These are phyloP conservation scores for Eupristina koningsbergeri DNA, from an alignment of 1,140 invertebrate species.

Conservation along the genomic window DNA sequence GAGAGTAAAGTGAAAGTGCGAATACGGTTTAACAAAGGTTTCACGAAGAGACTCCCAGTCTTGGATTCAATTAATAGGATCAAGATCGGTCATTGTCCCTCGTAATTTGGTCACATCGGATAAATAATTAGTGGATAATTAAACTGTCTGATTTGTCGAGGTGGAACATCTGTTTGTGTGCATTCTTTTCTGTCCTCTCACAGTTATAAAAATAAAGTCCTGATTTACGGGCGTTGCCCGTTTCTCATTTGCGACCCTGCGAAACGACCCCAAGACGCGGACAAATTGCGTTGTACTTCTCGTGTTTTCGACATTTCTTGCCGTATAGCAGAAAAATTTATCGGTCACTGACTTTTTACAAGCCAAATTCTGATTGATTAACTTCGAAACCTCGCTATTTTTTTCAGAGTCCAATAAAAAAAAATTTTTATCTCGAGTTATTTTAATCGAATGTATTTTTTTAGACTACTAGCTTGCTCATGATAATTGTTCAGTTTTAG, in stretches of 20 bases:
- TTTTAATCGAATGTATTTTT: no score
- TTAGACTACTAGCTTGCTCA: no score
- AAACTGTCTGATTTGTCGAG: neutral
- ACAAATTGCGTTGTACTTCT: neutral
- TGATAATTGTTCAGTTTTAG: no score
- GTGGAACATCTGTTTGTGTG: neutral
- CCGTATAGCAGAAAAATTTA: neutral
- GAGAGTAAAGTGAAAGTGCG: no score
- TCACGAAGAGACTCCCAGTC: no score
- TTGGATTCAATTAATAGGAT: neutral
- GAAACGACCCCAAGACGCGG: neutral
- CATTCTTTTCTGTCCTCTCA: neutral
- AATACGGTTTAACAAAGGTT: no score
- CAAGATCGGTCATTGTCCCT: neutral
- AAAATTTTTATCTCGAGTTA: no score
- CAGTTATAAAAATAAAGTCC: neutral
- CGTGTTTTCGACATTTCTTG: conserved; percentile 12
- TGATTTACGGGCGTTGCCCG: neutral
- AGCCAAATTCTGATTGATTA: conserved; percentile 5
- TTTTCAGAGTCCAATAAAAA: no score
- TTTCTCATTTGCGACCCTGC: neutral
- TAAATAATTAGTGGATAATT: neutral
- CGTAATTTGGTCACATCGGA: neutral
- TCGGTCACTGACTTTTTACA: neutral
- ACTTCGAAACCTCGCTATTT: neutral